Conservation (phyloP, 2,797 vertebrate species). For the Taenioides sp. region DNA sequence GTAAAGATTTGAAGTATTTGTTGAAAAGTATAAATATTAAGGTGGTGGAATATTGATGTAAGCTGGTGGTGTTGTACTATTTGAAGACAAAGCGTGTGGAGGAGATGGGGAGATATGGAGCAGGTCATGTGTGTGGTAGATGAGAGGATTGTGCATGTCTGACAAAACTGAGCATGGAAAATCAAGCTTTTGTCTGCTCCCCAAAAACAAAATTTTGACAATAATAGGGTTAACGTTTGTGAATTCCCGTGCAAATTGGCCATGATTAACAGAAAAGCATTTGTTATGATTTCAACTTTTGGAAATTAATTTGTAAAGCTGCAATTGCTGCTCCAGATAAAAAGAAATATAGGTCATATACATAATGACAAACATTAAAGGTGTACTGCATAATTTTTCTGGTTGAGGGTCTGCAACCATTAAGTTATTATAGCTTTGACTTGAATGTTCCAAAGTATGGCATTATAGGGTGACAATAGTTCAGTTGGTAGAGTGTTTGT, state of each 20-base stretch:
- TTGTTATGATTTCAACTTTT: neutral
- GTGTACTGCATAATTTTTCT: neutral
- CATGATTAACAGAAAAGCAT: constrained; percentile 4
- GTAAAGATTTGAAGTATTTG: constrained; percentile 52
- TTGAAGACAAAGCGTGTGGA: constrained; percentile 31
- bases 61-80: neutral
- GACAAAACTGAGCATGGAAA: constrained; percentile 32
- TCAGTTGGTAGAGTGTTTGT: too few relatives aligned
- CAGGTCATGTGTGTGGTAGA: constrained; percentile 28
- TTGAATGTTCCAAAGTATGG: too few relatives aligned
- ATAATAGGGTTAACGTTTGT: constrained; percentile 4
- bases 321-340: neutral
- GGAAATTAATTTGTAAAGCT: neutral
- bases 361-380: neutral
- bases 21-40: constrained; percentile 51
- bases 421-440: too few relatives aligned
- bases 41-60: constrained; percentile 31
- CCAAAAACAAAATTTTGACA: constrained; percentile 16
- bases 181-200: constrained; percentile 36
- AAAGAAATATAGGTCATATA: neutral
- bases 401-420: too few relatives aligned
- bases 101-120: constrained; percentile 26
- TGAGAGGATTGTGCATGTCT: constrained; percentile 37
- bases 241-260: neutral
- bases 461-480: too few relatives aligned